A percentile compares a stretch with the other conserved stretches of the same genome.
Conservation (phyloP, 2,113 vertebrate species). For the Pangasianodon gigas region DNA sequence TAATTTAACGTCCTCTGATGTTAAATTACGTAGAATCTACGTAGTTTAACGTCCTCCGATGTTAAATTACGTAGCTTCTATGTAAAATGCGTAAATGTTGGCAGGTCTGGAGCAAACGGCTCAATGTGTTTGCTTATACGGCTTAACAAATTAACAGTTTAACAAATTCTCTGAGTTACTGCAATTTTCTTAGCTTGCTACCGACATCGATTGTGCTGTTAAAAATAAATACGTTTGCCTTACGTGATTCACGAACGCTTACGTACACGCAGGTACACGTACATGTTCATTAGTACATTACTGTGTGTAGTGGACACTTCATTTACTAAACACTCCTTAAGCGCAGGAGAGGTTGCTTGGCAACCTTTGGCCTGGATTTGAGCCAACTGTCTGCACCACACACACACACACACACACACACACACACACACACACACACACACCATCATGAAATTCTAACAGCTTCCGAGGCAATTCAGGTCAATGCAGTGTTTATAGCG, state of each 20-base stretch:
- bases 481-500: constrained; percentile 29
- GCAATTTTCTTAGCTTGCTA: neutral
- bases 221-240: no score
- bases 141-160: no score
- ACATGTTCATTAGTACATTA: neutral
- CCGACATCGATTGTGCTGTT: neutral
- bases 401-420: constrained; percentile 47
- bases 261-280: no score
- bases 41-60: no score
- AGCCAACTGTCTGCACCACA: constrained; percentile 62
- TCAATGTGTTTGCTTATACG: no score
- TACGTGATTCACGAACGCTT: no score
- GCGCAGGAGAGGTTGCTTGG: constrained; percentile 71
- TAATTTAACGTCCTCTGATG: no score
- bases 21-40: neutral
- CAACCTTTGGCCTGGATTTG: constrained; percentile 76
- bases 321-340: constrained; percentile 37
- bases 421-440: constrained; percentile 47
- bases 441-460: constrained; percentile 1
- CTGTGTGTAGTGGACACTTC: neutral
- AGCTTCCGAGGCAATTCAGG: constrained; percentile 4
- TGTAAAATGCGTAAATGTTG: no score
- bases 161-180: no score
- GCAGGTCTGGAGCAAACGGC: neutral
- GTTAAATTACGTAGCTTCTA: neutral